Evolutionary conservation across 2,888 invertebrate species (phyloP).

Genomic region (Tetranychus piercei): DNA sequence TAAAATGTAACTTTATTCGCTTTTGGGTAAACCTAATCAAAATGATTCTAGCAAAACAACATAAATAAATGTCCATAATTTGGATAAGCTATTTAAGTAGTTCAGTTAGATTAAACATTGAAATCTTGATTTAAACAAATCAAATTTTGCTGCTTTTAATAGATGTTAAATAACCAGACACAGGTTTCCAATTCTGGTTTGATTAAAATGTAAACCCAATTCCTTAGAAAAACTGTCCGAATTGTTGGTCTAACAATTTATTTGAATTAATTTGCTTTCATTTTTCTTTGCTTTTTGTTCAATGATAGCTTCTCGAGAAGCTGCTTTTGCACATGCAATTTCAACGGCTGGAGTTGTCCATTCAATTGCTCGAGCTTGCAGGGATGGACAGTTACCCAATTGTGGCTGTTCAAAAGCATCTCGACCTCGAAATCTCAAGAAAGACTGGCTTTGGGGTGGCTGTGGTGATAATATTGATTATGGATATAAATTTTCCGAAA

Average conservation of each 20-base stretch:
- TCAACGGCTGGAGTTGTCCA: constrained; percentile 53
- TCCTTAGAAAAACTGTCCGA: background rate
- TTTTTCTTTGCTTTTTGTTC: background rate
- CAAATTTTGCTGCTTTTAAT: too few relatives aligned
- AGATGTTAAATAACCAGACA: too few relatives aligned
- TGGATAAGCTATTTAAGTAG: too few relatives aligned
- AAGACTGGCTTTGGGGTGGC: constrained; percentile 94
- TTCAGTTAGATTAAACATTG: too few relatives aligned
- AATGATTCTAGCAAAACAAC: too few relatives aligned
- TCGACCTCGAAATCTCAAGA: constrained; percentile 60
- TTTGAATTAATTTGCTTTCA: background rate
- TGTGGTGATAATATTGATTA: constrained; percentile 93
- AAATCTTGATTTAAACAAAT: too few relatives aligned
- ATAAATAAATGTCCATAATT: too few relatives aligned
- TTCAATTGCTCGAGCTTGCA: constrained; percentile 68
- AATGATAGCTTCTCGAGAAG: constrained; percentile 38
- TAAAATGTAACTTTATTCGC: too few relatives aligned
- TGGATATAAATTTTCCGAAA: constrained; percentile 84
- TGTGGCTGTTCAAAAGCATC: constrained; percentile 72
- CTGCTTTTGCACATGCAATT: constrained; percentile 42
- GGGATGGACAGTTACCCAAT: constrained; percentile 68
- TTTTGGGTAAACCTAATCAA: too few relatives aligned
- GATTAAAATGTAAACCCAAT: too few relatives aligned
- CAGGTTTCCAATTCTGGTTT: too few relatives aligned
- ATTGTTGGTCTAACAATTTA: background rate